Conservation (phyloP, 2,113 vertebrate species). For the Meleagris gallopavo region DNA sequence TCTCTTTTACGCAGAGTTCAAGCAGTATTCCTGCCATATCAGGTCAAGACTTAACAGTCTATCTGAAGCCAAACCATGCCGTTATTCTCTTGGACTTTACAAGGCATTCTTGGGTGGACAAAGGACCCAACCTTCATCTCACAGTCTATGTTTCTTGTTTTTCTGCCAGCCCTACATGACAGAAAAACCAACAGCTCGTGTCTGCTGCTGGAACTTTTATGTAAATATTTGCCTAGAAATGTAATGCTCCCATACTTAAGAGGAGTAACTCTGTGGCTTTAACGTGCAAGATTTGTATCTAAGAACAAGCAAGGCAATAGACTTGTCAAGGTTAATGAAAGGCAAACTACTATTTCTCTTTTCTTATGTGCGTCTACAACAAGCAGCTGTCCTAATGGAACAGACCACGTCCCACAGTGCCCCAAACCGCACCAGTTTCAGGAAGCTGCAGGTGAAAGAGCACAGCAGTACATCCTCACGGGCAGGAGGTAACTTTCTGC, state of each 20-base stretch:
- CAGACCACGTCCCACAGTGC: background rate
- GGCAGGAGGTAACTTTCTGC: background rate
- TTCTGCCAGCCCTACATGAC: background rate
- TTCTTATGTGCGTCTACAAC: rapidly evolving
- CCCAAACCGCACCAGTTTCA: background rate
- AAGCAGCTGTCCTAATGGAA: background rate
- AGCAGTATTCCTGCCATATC: background rate
- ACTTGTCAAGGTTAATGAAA: background rate
- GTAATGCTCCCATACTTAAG: background rate
- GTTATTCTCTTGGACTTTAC: background rate
- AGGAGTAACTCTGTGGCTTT: background rate
- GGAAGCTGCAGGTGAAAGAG: background rate
- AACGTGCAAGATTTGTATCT: background rate
- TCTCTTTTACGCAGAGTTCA: background rate
- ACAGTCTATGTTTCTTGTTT: background rate
- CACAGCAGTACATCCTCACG: background rate
- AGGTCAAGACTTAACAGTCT: background rate
- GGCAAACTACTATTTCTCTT: rapidly evolving
- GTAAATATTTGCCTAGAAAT: background rate
- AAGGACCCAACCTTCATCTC: background rate
- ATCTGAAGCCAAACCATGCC: background rate
- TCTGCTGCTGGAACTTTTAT: background rate
- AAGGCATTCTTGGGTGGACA: background rate
- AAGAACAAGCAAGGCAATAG: background rate
- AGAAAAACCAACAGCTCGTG: background rate